These are phyloP conservation scores for Epirrita christyi DNA, from an alignment of 2,888 invertebrate genomes.

Conservation along the genomic window DNA sequence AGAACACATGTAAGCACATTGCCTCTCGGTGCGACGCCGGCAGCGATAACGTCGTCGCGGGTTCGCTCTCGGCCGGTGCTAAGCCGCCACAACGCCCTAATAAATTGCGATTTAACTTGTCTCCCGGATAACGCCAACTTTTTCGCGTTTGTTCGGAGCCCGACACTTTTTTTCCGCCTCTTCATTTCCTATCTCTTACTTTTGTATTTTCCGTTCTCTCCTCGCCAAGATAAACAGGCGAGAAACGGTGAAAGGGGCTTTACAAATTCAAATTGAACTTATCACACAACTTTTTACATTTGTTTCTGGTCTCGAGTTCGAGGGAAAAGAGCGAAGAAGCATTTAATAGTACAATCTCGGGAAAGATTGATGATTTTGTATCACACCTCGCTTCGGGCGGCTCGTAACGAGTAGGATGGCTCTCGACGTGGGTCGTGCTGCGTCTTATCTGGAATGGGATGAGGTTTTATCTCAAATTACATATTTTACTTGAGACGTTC, in stretches of 20 bases:
- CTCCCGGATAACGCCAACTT: conserved; percentile 84
- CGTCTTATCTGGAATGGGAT: conserved; percentile 82
- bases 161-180: conserved; percentile 85
- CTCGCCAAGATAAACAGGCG: conserved; percentile 83
- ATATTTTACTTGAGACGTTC: conserved; percentile 81
- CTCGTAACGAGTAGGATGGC: conserved; percentile 81
- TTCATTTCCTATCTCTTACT: conserved; percentile 85
- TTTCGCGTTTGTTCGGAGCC: conserved; percentile 82
- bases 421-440: conserved; percentile 81
- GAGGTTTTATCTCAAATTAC: conserved; percentile 84
- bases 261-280: conserved; percentile 86
- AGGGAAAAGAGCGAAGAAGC: conserved; percentile 82
- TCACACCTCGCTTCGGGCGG: conserved; percentile 84
- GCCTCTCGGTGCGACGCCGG: conserved; percentile 14
- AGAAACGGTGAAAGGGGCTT: conserved; percentile 84
- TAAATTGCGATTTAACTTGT: conserved; percentile 85
- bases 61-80: conserved; percentile 54
- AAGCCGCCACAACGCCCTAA: conserved; percentile 81
- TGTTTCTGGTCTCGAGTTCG: conserved; percentile 84
- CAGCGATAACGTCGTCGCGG: conserved; percentile 37
- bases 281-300: conserved; percentile 86
- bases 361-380: conserved; percentile 85
- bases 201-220: conserved; percentile 83
- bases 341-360: conserved; percentile 85
- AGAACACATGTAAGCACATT: conserved; percentile 13